Base-by-base conservation (phyloP, 2,888 invertebrate species). In the Caenorhabditis becei region DNA sequence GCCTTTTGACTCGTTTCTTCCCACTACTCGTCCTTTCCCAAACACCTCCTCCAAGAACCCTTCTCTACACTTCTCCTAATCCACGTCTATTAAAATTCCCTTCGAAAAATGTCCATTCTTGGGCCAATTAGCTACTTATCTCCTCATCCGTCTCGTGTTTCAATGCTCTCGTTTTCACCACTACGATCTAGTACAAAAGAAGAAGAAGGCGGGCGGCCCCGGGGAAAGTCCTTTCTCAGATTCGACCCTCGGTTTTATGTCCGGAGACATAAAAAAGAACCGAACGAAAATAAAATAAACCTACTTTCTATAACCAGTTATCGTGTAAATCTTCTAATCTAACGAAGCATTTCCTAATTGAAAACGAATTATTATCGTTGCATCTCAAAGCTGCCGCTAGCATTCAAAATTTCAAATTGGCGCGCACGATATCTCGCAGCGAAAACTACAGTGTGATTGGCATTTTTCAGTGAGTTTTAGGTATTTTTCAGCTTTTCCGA, bases 171-270 rank as follows among this genome's bases (percentile, higher is more conserved):
- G 20, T 49, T 49, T 32, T 56, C n/a, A 5, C 53, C 41, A 59
- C 41, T 59, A 41, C 41, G 59, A 59, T 59, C 59, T 59, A 59
- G 41, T 59, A 59, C 59, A 59, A 59, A 59, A 59, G 41, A 41
- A 20, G 23, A 58, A 11, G 11, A 10, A 20, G 28, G 10, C 8
- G 5, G 20, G 23, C 8, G 8, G 2, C 10, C 35, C 7, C 20
- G 49, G 49, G 49, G 49, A 49, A 23, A 20, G 11, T 4, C 49
- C 20, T 20, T 18, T 18, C 23, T 20, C 32, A 32, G 32, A 32
- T 41, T 41, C 41, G 41, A 41, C 41, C 2, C 32, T 49, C 23
- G 2, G 41, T 41, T 41, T 41, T 14, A 14, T 41, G 41, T 5
- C 16, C 16, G 41, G 14, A 41, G 41, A 41, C 41, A 32, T 32